A percentile compares a stretch with the other conserved stretches of the same genome.
Evolutionary conservation across 2,113 vertebrate genomes (phyloP).

Genomic region (Ornithorhynchus anatinus): DNA sequence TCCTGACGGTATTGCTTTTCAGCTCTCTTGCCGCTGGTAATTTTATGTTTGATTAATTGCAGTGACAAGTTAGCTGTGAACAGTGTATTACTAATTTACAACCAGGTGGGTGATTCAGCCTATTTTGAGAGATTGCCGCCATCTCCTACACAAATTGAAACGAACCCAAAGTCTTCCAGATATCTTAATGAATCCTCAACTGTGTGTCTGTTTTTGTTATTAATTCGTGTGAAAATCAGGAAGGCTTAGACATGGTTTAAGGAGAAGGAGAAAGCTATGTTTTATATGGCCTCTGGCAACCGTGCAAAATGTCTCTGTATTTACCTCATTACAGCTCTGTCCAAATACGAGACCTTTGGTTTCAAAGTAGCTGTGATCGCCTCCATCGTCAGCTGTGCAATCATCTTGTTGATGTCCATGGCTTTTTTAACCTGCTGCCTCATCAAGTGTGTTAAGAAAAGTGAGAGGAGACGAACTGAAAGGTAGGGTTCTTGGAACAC

Average conservation of each 20-base stretch:
- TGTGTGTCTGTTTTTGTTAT: neutral
- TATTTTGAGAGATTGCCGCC: neutral
- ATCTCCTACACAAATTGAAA: too few relatives aligned
- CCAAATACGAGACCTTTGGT: constrained; percentile 77
- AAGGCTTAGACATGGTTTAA: neutral
- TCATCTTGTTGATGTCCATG: constrained; percentile 91
- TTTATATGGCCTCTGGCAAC: neutral
- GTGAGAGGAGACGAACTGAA: constrained; percentile 67
- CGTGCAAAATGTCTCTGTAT: too few relatives aligned
- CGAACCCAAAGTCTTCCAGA: neutral
- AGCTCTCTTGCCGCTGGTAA: neutral
- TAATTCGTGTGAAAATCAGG: neutral
- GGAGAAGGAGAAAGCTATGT: neutral
- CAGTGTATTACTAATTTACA: constrained; percentile 16
- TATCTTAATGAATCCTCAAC: neutral
- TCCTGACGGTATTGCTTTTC: neutral
- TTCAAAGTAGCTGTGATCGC: constrained; percentile 86
- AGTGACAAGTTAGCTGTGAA: constrained; percentile 14
- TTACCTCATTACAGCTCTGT: constrained; percentile 73
- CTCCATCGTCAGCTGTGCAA: constrained; percentile 84
- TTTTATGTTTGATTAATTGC: constrained; percentile 10
- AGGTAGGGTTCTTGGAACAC: constrained; percentile 73
- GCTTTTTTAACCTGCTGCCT: constrained; percentile 92
- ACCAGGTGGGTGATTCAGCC: constrained; percentile 1
- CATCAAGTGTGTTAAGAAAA: constrained; percentile 79